Conservation (phyloP, 2,888 invertebrate species). For the Incurvaria masculella region DNA sequence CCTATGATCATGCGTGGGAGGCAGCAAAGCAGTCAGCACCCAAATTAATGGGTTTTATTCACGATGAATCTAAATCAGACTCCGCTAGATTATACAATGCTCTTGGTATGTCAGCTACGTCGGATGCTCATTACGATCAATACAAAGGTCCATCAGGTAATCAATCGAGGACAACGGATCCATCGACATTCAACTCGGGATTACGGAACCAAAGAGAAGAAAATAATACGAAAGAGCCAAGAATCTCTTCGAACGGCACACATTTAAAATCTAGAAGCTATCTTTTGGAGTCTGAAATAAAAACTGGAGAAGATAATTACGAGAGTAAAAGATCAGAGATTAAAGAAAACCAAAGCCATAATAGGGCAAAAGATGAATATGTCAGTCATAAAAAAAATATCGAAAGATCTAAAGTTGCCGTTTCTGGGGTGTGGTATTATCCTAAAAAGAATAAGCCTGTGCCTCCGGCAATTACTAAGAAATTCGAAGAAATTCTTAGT, state of each 20-base stretch:
- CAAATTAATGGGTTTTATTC: conserved; percentile 46
- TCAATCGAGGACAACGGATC: neutral
- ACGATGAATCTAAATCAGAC: conserved; percentile 47
- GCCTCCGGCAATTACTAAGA: conserved; percentile 30
- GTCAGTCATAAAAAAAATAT: conserved; percentile 25
- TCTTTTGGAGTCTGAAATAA: no score
- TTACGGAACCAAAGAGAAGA: neutral
- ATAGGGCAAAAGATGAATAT: neutral
- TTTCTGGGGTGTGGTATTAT: conserved; percentile 46
- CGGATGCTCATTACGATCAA: conserved; percentile 33
- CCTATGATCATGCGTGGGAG: conserved; percentile 51
- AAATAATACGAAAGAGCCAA: neutral
- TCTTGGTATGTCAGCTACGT: conserved; percentile 31
- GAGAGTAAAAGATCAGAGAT: conserved; percentile 27
- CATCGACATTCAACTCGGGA: neutral
- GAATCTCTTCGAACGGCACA: neutral
- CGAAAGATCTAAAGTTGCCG: conserved; percentile 34
- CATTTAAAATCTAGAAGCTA: neutral
- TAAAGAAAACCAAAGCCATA: conserved; percentile 23
- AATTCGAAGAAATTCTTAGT: conserved; percentile 38
- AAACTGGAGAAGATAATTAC: neutral
- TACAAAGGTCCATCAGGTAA: neutral
- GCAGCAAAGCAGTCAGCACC: conserved; percentile 51
- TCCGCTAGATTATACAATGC: conserved; percentile 48
- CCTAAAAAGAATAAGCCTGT: conserved; percentile 49